Base-by-base conservation (phyloP, 2,888 invertebrate species). In the Epsilonema sp. region DNA sequence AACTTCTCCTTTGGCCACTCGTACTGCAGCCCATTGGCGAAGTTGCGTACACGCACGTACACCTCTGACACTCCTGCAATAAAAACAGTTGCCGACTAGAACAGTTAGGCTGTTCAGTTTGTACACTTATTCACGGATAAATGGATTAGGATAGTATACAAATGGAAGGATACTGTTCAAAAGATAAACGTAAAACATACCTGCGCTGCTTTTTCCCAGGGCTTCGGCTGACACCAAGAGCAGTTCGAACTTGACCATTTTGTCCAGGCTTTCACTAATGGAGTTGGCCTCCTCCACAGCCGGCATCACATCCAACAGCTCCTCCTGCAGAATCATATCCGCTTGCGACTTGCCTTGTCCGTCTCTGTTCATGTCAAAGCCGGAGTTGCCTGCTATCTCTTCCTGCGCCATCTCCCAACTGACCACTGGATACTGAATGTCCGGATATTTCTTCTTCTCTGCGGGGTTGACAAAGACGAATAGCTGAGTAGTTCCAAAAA, bases 401-500 rank as follows among this genome's bases (percentile, higher is more conserved):
- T 37, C 49, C 24, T 46, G 41, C 13, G 46, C 46, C 37, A 37
- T 26, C 37, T 49, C 46, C 42, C 43, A 46, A 2, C 37, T 47
- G 13, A 54, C 61, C n/a, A n/a, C n/a, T n/a, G n/a, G n/a, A n/a
- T n/a, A n/a, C 31, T 5, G n/a, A 48, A 20, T 23, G 23, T 5
- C 40, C 8, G 40, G 11, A 8, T 23, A 11, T 46, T 26, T 13
- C 21, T 54, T 56, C 22, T 51, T 54, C 45, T 65, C 61, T 37
- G 58, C 56, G 0, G 71, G 71, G 53, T 70, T 64, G 42, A 65
- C 62, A 55, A 67, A 71, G 2, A 70, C 64, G 60, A 68, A 73
- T 46, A 70, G 57, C 55, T 72, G 71, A 11, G 68, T 69, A 5
- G 69, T 67, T 8, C 72, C 72, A 54, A 73, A 70, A 49, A 72